A percentile compares a stretch with the other conserved stretches of the same genome.
phyloP scores from a whole-genome alignment of 1,140 invertebrate genomes.

The Dendrolimus punctatus region DNA sequence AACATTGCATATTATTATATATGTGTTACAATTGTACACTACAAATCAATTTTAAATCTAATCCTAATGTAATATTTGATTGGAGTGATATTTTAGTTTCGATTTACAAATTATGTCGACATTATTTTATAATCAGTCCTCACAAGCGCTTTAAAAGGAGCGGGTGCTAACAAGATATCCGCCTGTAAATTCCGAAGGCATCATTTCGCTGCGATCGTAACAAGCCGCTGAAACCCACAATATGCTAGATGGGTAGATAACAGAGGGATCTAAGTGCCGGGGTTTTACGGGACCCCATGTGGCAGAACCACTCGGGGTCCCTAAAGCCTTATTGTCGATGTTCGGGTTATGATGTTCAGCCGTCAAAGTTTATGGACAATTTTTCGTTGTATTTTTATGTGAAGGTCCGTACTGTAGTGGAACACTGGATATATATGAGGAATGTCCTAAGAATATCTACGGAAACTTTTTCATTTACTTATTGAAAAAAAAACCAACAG shows the following conservation, averaged over 20 bases:
- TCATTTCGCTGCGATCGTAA: constrained; percentile 32
- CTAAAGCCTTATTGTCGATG: constrained; percentile 19
- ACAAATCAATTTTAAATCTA: no score
- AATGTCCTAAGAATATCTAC: no score
- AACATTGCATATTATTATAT: no score
- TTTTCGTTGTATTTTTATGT: background rate
- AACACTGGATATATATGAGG: background rate
- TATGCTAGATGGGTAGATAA: constrained; percentile 65
- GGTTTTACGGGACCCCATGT: constrained; percentile 39
- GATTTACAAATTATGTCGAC: no score
- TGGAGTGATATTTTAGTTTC: no score
- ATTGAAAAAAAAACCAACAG: no score
- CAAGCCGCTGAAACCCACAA: constrained; percentile 60
- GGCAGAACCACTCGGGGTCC: constrained; percentile 2
- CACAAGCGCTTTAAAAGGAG: background rate
- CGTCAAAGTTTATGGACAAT: constrained; percentile 9
- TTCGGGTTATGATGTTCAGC: constrained; percentile 14
- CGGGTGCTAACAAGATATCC: constrained; percentile 10
- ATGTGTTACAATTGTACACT: no score
- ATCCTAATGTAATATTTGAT: no score
- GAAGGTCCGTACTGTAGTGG: background rate
- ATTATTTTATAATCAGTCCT: no score
- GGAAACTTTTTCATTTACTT: no score
- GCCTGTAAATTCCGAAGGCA: constrained; percentile 25
- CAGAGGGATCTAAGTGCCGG: constrained; percentile 40